A percentile compares a stretch with the other conserved stretches of the same genome.
Conservation (phyloP, 2,113 vertebrate genomes). For the Ancistrus triradiatus region DNA sequence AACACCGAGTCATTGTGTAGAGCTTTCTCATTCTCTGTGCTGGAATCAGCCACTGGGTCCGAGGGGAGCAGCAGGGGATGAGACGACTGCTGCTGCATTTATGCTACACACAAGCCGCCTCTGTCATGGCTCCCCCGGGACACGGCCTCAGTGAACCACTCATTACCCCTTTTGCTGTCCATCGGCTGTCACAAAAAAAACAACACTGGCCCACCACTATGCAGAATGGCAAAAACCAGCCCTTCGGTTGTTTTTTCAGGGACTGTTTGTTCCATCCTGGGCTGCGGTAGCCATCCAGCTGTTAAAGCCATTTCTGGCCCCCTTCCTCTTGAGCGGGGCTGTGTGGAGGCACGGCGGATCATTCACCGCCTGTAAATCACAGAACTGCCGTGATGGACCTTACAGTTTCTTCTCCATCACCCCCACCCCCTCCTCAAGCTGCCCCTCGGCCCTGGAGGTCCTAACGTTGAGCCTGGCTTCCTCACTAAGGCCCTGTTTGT, state of each 20-base stretch:
- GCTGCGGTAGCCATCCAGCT: conserved; percentile 29
- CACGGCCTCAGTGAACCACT: conserved; percentile 9
- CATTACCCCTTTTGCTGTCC: conserved; percentile 4
- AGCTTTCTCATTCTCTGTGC: conserved; percentile 6
- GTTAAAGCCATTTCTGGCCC: conserved; percentile 41
- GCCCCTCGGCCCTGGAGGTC: conserved; percentile 20
- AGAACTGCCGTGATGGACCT: conserved; percentile 18
- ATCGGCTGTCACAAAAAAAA: conserved; percentile 17
- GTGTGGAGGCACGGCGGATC: conserved; percentile 11
- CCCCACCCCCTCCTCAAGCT: neutral
- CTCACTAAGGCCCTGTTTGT: conserved; percentile 34
- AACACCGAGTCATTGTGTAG: conserved; percentile 32
- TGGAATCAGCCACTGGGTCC: conserved; percentile 27
- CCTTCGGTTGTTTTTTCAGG: conserved; percentile 1
- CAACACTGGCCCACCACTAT: neutral
- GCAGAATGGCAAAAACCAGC: neutral
- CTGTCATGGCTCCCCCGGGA: conserved; percentile 27
- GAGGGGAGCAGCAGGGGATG: conserved; percentile 1
- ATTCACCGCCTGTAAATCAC: conserved; percentile 39
- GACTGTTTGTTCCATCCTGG: neutral
- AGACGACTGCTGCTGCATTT: conserved; percentile 17
- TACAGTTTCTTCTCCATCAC: conserved; percentile 34
- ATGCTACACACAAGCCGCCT: conserved; percentile 27
- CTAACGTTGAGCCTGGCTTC: neutral
- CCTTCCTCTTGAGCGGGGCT: conserved; percentile 4